These are phyloP conservation scores for Plectus sambesii DNA, from an alignment of 1,140 invertebrate genomes.

Conservation along the genomic window DNA sequence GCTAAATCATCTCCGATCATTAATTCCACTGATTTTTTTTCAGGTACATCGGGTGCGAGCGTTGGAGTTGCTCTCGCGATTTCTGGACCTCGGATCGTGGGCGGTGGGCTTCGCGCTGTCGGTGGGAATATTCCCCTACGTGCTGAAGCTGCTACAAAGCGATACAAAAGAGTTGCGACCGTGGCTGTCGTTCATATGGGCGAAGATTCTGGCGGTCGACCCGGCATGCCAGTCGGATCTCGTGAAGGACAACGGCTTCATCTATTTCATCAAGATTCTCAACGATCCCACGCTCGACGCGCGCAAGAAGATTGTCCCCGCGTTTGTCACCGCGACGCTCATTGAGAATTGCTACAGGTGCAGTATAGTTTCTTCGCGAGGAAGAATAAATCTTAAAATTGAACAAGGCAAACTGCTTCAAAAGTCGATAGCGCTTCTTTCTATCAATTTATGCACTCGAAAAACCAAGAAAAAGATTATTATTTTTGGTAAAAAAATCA, in stretches of 20 bases:
- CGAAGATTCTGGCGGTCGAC: conserved; percentile 94
- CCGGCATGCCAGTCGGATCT: conserved; percentile 73
- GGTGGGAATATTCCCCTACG: conserved; percentile 97
- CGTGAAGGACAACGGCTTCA: conserved; percentile 70
- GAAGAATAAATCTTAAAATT: conserved; percentile 8
- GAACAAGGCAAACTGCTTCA: no score
- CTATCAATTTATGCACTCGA: no score
- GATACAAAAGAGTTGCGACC: conserved; percentile 78
- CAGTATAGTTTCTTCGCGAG: conserved; percentile 1
- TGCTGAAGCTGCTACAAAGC: conserved; percentile 79
- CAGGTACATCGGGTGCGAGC: conserved; percentile 70
- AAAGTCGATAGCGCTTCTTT: no score
- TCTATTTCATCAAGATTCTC: conserved; percentile 45
- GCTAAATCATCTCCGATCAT: no score
- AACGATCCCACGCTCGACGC: conserved; percentile 40
- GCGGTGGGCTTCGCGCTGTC: conserved; percentile 84
- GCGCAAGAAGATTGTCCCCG: conserved; percentile 32
- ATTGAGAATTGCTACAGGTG: conserved; percentile 41
- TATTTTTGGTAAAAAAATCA: no score
- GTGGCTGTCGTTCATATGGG: conserved; percentile 93
- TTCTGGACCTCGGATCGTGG: conserved; percentile 89
- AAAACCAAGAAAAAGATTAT: no score
- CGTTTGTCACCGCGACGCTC: conserved; percentile 41
- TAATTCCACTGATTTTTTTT: no score
- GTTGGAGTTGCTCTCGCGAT: conserved; percentile 81